Percentiles rank a stretch among this genome's conserved stretches.
Evolutionary conservation across 2,113 vertebrate species (phyloP).

Genomic region (Elephas maximus): DNA sequence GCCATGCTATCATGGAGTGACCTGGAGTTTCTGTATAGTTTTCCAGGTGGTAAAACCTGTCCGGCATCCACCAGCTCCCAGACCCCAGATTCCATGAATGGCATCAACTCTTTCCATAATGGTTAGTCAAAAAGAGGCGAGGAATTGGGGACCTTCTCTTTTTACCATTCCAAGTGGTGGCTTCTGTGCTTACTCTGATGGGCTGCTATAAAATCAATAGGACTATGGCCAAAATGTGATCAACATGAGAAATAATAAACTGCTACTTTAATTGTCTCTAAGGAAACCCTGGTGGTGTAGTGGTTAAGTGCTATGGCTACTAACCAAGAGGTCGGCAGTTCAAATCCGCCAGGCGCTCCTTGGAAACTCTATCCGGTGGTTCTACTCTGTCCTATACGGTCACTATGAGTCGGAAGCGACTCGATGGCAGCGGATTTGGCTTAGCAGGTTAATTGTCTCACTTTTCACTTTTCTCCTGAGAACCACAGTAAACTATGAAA

Average conservation of each 20-base stretch:
- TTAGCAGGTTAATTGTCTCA: neutral
- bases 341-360: too few relatives aligned
- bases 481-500: neutral
- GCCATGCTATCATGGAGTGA: neutral
- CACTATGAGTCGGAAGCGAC: too few relatives aligned
- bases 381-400: too few relatives aligned
- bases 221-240: neutral
- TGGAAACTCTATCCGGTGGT: too few relatives aligned
- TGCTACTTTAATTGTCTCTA: neutral
- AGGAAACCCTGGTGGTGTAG: too few relatives aligned
- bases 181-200: neutral
- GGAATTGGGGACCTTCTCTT: neutral
- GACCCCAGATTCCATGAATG: neutral
- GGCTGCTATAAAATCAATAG: neutral
- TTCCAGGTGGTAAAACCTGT: neutral
- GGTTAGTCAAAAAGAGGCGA: neutral
- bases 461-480: constrained; percentile 11
- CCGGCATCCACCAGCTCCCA: neutral
- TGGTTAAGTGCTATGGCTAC: too few relatives aligned
- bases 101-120: neutral
- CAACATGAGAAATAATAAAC: constrained; percentile 35
- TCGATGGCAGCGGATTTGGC: too few relatives aligned
- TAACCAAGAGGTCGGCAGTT: too few relatives aligned
- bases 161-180: neutral
- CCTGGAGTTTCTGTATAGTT: neutral